Evolutionary conservation across 2,797 vertebrate species (phyloP), one percentile per base, ranked within the genome.

Genomic region (Chelon labrosus): DNA sequence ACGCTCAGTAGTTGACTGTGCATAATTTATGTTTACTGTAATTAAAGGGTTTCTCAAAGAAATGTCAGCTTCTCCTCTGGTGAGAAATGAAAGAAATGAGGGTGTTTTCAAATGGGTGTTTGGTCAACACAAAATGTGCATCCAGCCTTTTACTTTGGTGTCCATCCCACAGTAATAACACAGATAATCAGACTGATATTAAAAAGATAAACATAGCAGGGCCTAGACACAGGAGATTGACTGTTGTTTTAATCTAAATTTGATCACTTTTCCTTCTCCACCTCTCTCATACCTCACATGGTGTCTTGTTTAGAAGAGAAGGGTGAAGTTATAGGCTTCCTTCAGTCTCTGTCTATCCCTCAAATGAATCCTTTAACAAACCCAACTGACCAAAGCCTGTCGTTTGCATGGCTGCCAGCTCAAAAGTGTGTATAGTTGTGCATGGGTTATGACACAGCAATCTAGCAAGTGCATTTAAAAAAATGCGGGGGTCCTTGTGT

Each of bases 391-490:
- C 25, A 27, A 13, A 47, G 22, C 49, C 1, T 1, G 35, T 44
- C 25, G 37, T 19, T 65, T 56, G 47, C 55, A 35, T 16, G 31
- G 17, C 63, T 70, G 56, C 68, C 35, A 39, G 44, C n/a, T 57
- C 11, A 14, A 2, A 20, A 52, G 25, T 13, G 35, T 69, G 19
- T 53, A 19, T 47, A 27, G 8, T 22, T 51, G 11, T 61, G 37
- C 17, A 27, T 61, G 35, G 25, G 35, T 65, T 50, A 74, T 63
- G 20, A 56, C 20, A 51, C 35, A 12, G 14, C 3, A 62, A 73
- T 49, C 22, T 73, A 68, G 75, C 72, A 70, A 77, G 65, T 50
- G 56, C 41, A 9, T 9, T 12, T 0, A 35, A 35, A 35, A 35
- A 35, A 35, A 35, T 35, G 7, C 1, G 31, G 31, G 31, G 6